Base-by-base conservation (phyloP, 1,140 invertebrate genomes). In the Caerostris extrusa region DNA sequence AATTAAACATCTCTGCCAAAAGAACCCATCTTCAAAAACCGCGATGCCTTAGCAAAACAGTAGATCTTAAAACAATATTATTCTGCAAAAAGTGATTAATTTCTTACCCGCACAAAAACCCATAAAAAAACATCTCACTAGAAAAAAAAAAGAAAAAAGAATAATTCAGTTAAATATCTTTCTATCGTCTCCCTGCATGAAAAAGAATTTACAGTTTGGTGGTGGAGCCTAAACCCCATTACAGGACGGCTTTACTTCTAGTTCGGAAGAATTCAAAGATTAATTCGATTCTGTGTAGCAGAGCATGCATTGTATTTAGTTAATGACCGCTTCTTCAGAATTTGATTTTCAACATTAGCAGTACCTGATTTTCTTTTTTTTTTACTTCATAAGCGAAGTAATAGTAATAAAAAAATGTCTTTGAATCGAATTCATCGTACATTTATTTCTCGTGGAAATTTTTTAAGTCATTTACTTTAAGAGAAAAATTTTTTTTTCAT, bases 271-370 rank as follows among this genome's bases (percentile, higher is more conserved):
- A 82, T 61, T 91, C 57, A 12, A 61, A 83, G 82, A 91, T 91
- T 82, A 91, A 91, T 91, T 91, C 90, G 56, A 82, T 82, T 91
- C 71, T 61, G 58, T 60, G 90, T 10, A 91, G 19, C 90, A 58
- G 90, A 82, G 12, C 90, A 91, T 91, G 77, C 90, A 60, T 82
- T 91, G 90, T 91, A 91, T 91, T 91, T 91, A 58, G 71, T 91
- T 91, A 91, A 91, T 91, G 90, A 91, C 34, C 82, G 53, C 90
- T 82, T 91, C 77, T 82, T 3, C 71, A 7, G 57, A 91, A 60
- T 91, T 91, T 91, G 71, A 91, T 82, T 91, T 91, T 58, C 57
- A 91, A 91, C 77, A 91, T 61, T 91, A 91, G 69, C 67, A 17
- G 53, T 77, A 77, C 88, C 64, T 90, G 64, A 56, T 71, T 34